Conservation (phyloP, 2,797 vertebrate genomes). For the Lutjanus argentimaculatus region DNA sequence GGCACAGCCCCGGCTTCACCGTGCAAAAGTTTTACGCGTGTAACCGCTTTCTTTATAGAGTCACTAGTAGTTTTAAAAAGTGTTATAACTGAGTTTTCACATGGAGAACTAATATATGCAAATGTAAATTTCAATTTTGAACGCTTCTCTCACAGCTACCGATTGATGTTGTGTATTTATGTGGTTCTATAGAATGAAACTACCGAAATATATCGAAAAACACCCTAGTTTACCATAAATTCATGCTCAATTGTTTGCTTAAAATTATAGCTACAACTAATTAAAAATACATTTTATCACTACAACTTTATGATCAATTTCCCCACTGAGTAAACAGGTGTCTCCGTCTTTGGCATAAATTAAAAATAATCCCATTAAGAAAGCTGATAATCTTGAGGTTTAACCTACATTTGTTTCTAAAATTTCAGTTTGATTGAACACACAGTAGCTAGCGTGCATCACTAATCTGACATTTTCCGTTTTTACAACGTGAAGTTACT, state of each 20-base stretch:
- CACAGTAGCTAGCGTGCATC: slow-evolving; percentile 1
- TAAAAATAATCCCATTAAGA: neutral
- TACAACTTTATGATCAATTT: neutral
- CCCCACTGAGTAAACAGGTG: slow-evolving; percentile 19
- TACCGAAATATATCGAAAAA: neutral
- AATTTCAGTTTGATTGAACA: neutral
- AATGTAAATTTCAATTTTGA: neutral
- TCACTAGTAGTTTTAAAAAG: slow-evolving; percentile 7
- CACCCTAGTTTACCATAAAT: neutral
- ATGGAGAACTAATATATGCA: neutral
- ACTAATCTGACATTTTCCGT: slow-evolving; percentile 44
- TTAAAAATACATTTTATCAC: slow-evolving; percentile 4
- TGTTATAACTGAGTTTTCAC: neutral
- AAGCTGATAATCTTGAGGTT: neutral
- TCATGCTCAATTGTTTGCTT: neutral
- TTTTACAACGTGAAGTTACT: slow-evolving; percentile 67
- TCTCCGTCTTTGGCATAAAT: slow-evolving; percentile 8
- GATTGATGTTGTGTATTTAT: slow-evolving; percentile 1
- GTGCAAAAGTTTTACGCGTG: slow-evolving; percentile 21
- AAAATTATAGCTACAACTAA: neutral
- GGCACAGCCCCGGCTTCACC: slow-evolving; percentile 4
- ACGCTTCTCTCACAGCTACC: neutral
- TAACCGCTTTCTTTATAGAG: neutral
- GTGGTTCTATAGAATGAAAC: neutral
- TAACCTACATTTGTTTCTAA: neutral